A percentile compares a stretch with the other conserved stretches of the same genome.
These are phyloP conservation scores for Rattus rattus DNA, from an alignment of 2,113 vertebrate genomes.

Conservation along the genomic window DNA sequence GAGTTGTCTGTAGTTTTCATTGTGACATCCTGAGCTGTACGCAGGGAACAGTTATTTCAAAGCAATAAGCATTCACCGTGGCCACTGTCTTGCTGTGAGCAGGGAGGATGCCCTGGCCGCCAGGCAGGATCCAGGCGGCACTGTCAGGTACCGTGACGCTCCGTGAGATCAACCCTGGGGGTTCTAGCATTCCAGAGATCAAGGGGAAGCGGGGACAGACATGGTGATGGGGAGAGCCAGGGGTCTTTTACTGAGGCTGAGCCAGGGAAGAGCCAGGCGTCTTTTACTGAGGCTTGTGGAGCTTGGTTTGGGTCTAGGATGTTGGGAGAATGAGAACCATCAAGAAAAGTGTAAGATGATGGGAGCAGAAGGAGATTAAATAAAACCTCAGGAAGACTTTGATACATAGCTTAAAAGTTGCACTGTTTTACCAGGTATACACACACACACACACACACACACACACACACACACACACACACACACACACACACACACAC, in stretches of 20 bases:
- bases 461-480: too few species aligned
- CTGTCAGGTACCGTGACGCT: neutral
- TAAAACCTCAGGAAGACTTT: neutral
- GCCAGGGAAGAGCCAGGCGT: too few species aligned
- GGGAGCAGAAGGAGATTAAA: neutral
- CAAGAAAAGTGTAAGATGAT: neutral
- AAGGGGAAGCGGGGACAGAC: neutral
- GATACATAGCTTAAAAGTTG: neutral
- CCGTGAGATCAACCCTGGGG: neutral
- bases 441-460: accelerated
- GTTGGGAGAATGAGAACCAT: neutral
- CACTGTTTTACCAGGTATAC: too few species aligned
- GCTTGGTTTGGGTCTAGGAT: neutral
- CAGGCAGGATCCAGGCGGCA: neutral
- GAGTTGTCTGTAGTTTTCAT: neutral
- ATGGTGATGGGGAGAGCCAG: too few species aligned
- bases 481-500: too few species aligned
- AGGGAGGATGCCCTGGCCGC: neutral
- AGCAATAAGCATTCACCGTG: neutral
- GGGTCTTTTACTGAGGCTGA: neutral
- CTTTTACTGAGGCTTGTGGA: neutral
- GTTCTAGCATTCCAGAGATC: neutral
- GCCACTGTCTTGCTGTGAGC: neutral
- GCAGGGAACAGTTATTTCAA: neutral
- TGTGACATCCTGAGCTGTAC: neutral